phyloP scores from a whole-genome alignment of 1,140 invertebrate genomes.

The Probaryconus sp. region DNA sequence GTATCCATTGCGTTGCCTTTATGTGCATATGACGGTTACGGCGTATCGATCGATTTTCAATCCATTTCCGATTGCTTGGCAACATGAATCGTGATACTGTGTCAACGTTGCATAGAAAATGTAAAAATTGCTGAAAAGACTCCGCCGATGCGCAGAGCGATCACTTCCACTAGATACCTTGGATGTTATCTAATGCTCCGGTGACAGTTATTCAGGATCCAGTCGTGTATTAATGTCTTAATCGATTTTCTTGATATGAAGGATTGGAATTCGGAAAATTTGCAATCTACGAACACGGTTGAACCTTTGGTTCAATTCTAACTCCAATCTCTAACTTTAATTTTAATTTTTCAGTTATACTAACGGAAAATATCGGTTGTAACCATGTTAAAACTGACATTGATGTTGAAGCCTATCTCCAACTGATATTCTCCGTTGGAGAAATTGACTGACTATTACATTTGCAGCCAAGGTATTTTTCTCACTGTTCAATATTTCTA shows the following conservation, averaged over 20 bases:
- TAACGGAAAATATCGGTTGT: no score
- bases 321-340: no score
- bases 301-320: no score
- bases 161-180: slow-evolving; percentile 15
- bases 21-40: slow-evolving; percentile 58
- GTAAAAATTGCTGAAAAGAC: slow-evolving; percentile 43
- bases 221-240: slow-evolving; percentile 4
- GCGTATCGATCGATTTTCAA: slow-evolving; percentile 60
- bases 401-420: no score
- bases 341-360: no score
- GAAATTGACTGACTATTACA: no score
- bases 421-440: no score
- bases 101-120: slow-evolving; percentile 55
- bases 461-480: no score
- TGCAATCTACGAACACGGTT: no score
- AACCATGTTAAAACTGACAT: no score
- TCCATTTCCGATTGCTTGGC: slow-evolving; percentile 57
- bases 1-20: slow-evolving; percentile 56
- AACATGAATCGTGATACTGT: slow-evolving; percentile 51
- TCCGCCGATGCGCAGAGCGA: slow-evolving; percentile 11
- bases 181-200: slow-evolving; percentile 4
- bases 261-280: no score
- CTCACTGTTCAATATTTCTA: no score
- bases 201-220: slow-evolving; percentile 30
- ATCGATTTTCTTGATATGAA: neutral